Conservation (phyloP, 2,888 invertebrate species). For the Toxonevra muliebris region DNA sequence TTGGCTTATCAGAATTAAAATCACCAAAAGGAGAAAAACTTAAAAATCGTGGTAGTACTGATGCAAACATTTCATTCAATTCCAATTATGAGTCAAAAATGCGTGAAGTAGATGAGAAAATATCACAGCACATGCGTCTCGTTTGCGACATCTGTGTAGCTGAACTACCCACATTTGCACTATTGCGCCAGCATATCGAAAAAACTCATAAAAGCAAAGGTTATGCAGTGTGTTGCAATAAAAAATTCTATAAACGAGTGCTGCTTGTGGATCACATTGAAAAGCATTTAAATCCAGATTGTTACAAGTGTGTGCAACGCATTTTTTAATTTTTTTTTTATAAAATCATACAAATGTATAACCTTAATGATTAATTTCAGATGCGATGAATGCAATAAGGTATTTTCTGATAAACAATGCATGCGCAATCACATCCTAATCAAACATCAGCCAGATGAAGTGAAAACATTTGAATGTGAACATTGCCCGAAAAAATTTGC, state of each 20-base stretch:
- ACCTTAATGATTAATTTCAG: conserved; percentile 31
- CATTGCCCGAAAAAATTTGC: conserved; percentile 60
- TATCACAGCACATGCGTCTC: conserved; percentile 58
- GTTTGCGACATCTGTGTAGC: conserved; percentile 57
- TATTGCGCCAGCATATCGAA: conserved; percentile 39
- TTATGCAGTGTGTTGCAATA: conserved; percentile 60
- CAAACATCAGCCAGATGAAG: conserved; percentile 61
- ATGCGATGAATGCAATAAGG: conserved; percentile 49
- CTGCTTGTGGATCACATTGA: conserved; percentile 62
- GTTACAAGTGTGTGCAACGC: conserved; percentile 49
- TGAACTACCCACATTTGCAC: conserved; percentile 42
- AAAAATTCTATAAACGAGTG: conserved; percentile 59
- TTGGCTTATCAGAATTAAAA: conserved; percentile 12
- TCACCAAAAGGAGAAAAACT: conserved; percentile 12
- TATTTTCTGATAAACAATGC: conserved; percentile 56
- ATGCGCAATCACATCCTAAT: conserved; percentile 60
- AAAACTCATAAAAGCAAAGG: conserved; percentile 49
- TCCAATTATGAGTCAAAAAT: conserved; percentile 39
- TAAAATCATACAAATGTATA: background rate
- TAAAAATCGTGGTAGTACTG: background rate
- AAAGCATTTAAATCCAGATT: conserved; percentile 61
- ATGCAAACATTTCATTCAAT: conserved; percentile 8
- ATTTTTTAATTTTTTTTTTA: background rate
- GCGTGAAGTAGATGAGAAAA: conserved; percentile 57
- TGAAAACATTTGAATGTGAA: conserved; percentile 57